Base-by-base conservation (phyloP, 2,888 invertebrate genomes). In the Drosophila ustulata region DNA sequence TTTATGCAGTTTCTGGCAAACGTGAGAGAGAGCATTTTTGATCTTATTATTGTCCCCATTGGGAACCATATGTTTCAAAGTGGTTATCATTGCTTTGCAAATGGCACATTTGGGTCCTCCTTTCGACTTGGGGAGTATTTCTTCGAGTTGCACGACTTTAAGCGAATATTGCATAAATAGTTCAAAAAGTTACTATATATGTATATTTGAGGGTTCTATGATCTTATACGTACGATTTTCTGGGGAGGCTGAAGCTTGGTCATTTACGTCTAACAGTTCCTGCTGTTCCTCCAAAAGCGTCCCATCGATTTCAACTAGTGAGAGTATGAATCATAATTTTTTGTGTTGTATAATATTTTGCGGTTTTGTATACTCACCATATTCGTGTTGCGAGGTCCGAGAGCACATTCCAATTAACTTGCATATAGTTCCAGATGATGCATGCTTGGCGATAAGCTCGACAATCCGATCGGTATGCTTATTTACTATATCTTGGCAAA, bases 341-440 rank as follows among this genome's bases (percentile, higher is more conserved):
- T 28, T 28, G 6, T 28, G 3, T 32, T 4, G 34, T 7, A 25
- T 32, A 32, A 18, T 32, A 18, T 39, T 32, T 6, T 25, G n/a
- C 1, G 5, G 4, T 49, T 11, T 5, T 6, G 25, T 13, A 37
- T 32, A 55, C 46, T 47, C 28, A 62, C 53, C 13, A 0, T 45
- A 7, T 0, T 30, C 37, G 18, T 46, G 3, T 23, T 23, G 4
- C 8, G 7, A 8, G 4, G 11, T 18, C 0, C 8, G n/a, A 28
- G 8, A 37, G 25, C 63, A 63, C 39, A 56, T 28, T 3, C 41
- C 56, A 5, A 63, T 55, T n/a, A n/a, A 9, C 37, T 55, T 55
- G 46, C 62, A 62, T 18, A 62, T 62, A 3, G 11, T 0, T 11
- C 28, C n/a, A 1, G 61, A 30, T 3, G 55, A 39, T 8, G 34